Evolutionary conservation across 2,888 invertebrate genomes (phyloP).

Genomic region (Philhelius pedissequus): DNA sequence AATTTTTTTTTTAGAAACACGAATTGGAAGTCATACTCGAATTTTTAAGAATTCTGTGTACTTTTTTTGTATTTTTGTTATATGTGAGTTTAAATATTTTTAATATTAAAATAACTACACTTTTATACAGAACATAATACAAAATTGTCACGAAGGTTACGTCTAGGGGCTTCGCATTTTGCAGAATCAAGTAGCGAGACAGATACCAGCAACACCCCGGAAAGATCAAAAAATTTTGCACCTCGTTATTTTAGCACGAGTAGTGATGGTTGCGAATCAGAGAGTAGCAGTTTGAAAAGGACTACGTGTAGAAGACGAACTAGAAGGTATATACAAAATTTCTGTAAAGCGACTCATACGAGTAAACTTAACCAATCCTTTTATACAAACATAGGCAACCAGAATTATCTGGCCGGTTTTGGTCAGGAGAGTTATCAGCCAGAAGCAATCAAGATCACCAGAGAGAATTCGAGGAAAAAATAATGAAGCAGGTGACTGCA

Average conservation of each 20-base stretch:
- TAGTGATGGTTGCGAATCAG: conserved; percentile 79
- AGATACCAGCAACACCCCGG: conserved; percentile 72
- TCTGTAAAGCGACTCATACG: background rate
- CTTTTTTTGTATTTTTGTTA: too few species aligned
- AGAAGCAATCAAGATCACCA: conserved; percentile 94
- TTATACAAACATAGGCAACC: conserved; percentile 64
- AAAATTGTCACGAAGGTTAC: conserved; percentile 71
- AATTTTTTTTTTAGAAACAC: too few species aligned
- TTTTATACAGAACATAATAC: conserved; percentile 71
- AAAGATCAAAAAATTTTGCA: conserved; percentile 43
- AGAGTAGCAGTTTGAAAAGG: conserved; percentile 72
- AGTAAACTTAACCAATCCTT: background rate
- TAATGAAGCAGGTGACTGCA: conserved; percentile 80
- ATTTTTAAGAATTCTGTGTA: too few species aligned
- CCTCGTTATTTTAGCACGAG: conserved; percentile 73
- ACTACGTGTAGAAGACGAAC: conserved; percentile 67
- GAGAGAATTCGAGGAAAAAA: conserved; percentile 89
- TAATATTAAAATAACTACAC: background rate
- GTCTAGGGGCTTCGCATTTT: conserved; percentile 52
- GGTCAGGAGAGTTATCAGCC: conserved; percentile 88
- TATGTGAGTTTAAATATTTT: too few species aligned
- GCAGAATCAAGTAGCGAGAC: conserved; percentile 76
- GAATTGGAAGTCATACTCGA: too few species aligned
- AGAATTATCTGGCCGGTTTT: conserved; percentile 82
- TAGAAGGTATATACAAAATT: conserved; percentile 9